phyloP scores from a whole-genome alignment of 2,797 vertebrate genomes.

The Cryptoblepharus egeriae region DNA sequence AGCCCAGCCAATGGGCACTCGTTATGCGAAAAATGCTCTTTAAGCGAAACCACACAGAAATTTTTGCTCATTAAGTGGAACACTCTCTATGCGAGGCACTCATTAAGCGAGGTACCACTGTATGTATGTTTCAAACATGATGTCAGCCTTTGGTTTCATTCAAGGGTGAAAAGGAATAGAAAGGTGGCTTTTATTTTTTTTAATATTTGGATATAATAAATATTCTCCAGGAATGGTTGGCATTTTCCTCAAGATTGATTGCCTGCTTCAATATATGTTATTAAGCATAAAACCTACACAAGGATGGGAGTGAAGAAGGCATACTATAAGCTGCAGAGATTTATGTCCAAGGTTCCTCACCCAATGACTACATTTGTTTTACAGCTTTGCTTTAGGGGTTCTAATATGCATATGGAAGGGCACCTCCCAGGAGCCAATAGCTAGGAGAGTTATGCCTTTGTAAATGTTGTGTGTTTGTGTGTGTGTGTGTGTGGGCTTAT shows the following conservation, averaged over 20 bases:
- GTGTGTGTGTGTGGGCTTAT: background rate
- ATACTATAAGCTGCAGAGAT: constrained; percentile 11
- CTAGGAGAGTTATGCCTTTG: background rate
- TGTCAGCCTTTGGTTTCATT: background rate
- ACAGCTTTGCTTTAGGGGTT: constrained; percentile 42
- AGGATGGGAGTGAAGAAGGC: constrained; percentile 45
- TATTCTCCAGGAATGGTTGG: constrained; percentile 10
- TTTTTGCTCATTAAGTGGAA: too few species aligned
- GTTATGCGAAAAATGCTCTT: too few species aligned
- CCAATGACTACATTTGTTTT: constrained; percentile 36
- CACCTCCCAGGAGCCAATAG: background rate
- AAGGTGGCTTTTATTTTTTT: background rate
- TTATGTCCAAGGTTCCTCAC: constrained; percentile 43
- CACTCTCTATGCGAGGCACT: too few species aligned
- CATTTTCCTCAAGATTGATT: constrained; percentile 48
- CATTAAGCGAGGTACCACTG: too few species aligned
- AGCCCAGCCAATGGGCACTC: too few species aligned
- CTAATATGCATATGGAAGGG: constrained; percentile 27
- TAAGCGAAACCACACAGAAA: too few species aligned
- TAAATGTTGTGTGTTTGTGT: background rate
- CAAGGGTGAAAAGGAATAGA: background rate
- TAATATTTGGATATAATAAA: background rate
- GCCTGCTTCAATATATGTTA: constrained; percentile 47
- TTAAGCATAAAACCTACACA: constrained; percentile 56
- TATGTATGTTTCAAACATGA: background rate